Conservation (phyloP, 2,797 vertebrate genomes). For the Muscicapa comitata region DNA sequence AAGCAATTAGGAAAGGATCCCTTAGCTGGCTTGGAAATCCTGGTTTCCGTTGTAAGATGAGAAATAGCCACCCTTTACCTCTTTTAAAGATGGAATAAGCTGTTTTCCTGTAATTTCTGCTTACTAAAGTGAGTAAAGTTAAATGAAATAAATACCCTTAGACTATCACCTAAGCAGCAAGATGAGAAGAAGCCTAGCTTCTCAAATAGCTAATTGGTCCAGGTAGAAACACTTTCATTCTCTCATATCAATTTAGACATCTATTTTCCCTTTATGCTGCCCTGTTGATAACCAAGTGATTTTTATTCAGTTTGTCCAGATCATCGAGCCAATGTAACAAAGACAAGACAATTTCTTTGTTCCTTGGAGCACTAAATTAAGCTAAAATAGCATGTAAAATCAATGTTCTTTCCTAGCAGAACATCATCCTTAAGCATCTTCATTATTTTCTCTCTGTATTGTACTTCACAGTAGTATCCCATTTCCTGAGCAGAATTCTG, state of each 20-base stretch:
- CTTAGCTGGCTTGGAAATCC: neutral
- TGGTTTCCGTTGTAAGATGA: neutral
- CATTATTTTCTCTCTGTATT: neutral
- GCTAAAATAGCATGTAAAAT: neutral
- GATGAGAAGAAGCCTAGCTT: neutral
- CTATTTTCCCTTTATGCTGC: neutral
- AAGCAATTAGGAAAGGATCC: neutral
- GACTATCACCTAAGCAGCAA: neutral
- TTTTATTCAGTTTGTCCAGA: slow-evolving; percentile 1
- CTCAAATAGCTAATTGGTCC: neutral
- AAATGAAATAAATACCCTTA: neutral
- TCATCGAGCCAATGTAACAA: neutral
- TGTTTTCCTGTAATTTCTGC: neutral
- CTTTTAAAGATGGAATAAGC: neutral
- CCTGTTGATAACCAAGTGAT: neutral
- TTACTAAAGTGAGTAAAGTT: neutral
- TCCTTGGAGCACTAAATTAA: slow-evolving; percentile 14
- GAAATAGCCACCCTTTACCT: neutral
- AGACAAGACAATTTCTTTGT: neutral
- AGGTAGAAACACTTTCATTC: neutral
- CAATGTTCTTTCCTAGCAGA: neutral
- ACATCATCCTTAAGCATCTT: neutral
- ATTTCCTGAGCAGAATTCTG: neutral
- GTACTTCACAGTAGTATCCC: neutral
- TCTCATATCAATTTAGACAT: neutral